Percentiles rank a stretch among this genome's conserved stretches.
Conservation (phyloP, 1,140 invertebrate species). For the Ditylenchus dipsaci region DNA sequence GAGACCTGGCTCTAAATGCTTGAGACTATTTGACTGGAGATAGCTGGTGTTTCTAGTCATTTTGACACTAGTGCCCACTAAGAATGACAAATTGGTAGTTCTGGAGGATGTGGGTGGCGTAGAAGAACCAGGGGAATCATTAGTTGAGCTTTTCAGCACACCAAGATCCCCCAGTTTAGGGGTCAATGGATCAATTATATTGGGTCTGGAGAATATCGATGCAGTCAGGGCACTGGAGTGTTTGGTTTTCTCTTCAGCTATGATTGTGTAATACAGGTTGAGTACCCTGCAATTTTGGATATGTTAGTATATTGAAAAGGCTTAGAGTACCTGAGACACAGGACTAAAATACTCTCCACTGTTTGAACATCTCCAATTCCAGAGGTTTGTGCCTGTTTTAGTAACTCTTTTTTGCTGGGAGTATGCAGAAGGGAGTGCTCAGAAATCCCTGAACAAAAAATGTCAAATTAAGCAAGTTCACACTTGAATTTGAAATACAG, state of each 20-base stretch:
- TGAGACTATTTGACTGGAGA: slow-evolving; percentile 8
- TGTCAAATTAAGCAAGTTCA: too few species aligned
- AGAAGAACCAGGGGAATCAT: not conserved
- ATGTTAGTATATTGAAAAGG: not conserved
- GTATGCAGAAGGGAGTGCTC: slow-evolving; percentile 5
- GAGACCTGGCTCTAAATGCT: slow-evolving; percentile 9
- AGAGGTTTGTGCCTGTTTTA: not conserved
- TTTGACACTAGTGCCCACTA: slow-evolving; percentile 22
- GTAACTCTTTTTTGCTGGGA: not conserved
- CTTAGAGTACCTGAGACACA: slow-evolving; percentile 8
- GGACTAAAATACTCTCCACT: slow-evolving; percentile 9
- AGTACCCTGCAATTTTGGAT: not conserved
- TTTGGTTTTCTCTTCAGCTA: slow-evolving; percentile 26
- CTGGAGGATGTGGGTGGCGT: not conserved
- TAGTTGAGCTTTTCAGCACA: not conserved
- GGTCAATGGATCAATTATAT: slow-evolving; percentile 6
- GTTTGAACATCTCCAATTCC: not conserved
- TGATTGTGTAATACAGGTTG: slow-evolving; percentile 31
- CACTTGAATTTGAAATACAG: too few species aligned
- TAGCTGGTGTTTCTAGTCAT: slow-evolving; percentile 18
- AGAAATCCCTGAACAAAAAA: slow-evolving; percentile 12
- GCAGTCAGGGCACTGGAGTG: not conserved
- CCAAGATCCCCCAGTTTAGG: not conserved
- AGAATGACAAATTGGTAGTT: slow-evolving; percentile 10
- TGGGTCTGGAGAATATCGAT: slow-evolving; percentile 9